phyloP scores from a whole-genome alignment of 1,140 invertebrate genomes.

The Heliconius himera region DNA sequence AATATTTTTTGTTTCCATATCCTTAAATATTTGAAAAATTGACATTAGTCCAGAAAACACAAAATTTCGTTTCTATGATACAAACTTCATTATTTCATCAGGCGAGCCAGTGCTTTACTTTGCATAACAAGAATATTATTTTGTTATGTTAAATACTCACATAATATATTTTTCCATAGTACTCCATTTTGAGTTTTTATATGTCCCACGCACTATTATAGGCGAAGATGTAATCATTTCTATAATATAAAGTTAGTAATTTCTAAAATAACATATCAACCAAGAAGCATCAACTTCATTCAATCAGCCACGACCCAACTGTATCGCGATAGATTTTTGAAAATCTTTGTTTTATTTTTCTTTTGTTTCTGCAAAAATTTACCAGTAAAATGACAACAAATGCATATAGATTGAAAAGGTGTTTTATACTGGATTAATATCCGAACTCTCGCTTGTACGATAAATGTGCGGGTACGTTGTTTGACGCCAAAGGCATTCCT shows the following conservation, averaged over 20 bases:
- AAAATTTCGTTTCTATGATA: too few species aligned
- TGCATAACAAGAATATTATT: neutral
- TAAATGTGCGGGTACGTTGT: slow-evolving; percentile 25
- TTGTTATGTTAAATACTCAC: too few species aligned
- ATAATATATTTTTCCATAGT: too few species aligned
- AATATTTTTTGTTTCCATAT: too few species aligned
- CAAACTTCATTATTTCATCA: neutral
- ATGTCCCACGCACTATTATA: neutral
- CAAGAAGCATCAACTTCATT: neutral
- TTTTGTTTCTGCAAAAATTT: neutral
- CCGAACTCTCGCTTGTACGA: slow-evolving; percentile 19
- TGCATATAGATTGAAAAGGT: neutral
- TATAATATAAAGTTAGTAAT: neutral
- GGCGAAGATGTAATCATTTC: too few species aligned
- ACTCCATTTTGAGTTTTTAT: too few species aligned
- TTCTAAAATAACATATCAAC: neutral
- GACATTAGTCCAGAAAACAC: too few species aligned
- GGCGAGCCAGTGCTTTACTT: neutral
- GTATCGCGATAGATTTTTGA: neutral
- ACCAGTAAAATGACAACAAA: slow-evolving; percentile 15
- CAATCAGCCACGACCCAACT: neutral
- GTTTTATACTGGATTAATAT: slow-evolving; percentile 10
- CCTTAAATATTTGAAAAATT: too few species aligned
- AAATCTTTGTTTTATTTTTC: neutral
- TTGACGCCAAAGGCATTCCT: slow-evolving; percentile 29